Evolutionary conservation across 2,888 invertebrate genomes (phyloP), one percentile per base, ranked within the genome.

Genomic region (Carterocephalus palaemon): DNA sequence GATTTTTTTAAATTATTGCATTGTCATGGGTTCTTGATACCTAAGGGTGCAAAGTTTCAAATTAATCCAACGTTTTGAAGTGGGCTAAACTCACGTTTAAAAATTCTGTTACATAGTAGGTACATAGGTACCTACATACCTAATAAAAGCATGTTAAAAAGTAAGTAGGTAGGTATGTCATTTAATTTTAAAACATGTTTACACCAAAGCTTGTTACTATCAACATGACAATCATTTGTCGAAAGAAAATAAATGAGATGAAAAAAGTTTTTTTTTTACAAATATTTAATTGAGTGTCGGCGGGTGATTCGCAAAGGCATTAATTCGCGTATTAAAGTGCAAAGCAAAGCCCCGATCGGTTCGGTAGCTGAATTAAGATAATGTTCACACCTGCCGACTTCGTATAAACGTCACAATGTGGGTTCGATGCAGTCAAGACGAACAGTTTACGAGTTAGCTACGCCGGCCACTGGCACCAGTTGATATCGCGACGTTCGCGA

Each of bases 331-430:
- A 47, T 54, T 73, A 68, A 74, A 74, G 69, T 67, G 64, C 53
- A 62, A 64, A 63, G 64, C 70, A 47, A 51, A 69, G 67, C 68
- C 57, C 63, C 67, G 70, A 71, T 75, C 70, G 67, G 63, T 66
- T 72, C 75, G 71, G 80, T 77, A 76, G 82, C 74, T 75, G 78
- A 78, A 83, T 84, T 81, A 82, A 85, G 85, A 84, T 86, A 83
- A 86, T 81, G 74, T 81, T 85, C 78, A 78, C 86, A 86, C 85
- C 84, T 85, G 82, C 73, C 63, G 68, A 58, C 57, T 69, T 64
- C 64, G 70, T 72, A 72, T 72, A 75, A 75, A 78, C 76, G 83
- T 84, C 81, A 75, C 77, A 73, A 69, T 70, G 70, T 67, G 66
- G 67, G 64, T 60, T 62, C 64, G 65, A 64, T 64, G 75, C 75